phyloP scores from a whole-genome alignment of 2,888 invertebrate species.

The Melinopterus prodromus region DNA sequence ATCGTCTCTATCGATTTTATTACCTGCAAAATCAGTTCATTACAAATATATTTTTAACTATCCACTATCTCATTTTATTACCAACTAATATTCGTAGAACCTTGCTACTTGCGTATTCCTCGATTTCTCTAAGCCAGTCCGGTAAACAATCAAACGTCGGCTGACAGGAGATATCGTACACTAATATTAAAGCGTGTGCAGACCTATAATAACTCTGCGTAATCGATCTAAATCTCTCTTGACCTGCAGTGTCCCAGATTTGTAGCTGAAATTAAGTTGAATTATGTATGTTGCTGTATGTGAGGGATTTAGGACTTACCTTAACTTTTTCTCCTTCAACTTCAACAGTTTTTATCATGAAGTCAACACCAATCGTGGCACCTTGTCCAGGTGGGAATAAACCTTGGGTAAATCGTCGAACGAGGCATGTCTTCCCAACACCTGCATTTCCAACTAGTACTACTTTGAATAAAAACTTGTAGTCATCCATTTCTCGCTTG shows the following conservation, averaged over 20 bases:
- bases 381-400: constrained; percentile 98
- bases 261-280: constrained; percentile 74
- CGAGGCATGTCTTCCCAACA: constrained; percentile 97
- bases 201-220: constrained; percentile 98
- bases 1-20: constrained; percentile 94
- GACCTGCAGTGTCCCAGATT: constrained; percentile 99
- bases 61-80: constrained; percentile 48
- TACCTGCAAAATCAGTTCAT: constrained; percentile 63
- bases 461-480: constrained; percentile 99
- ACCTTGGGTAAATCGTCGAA: constrained; percentile 96
- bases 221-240: constrained; percentile 95
- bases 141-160: constrained; percentile 97
- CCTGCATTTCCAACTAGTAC: constrained; percentile 98
- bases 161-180: constrained; percentile 97
- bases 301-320: constrained; percentile 62
- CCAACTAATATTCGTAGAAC: constrained; percentile 95
- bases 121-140: constrained; percentile 97
- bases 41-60: neutral
- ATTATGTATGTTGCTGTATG: too few relatives aligned
- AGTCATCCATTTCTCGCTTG: constrained; percentile 86
- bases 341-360: constrained; percentile 99
- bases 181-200: constrained; percentile 95
- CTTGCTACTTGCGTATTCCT: constrained; percentile 96
- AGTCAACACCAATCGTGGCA: constrained; percentile 98
- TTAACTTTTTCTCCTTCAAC: constrained; percentile 95